phyloP scores from a whole-genome alignment of 2,113 vertebrate genomes.

The Elanus axillaris region DNA sequence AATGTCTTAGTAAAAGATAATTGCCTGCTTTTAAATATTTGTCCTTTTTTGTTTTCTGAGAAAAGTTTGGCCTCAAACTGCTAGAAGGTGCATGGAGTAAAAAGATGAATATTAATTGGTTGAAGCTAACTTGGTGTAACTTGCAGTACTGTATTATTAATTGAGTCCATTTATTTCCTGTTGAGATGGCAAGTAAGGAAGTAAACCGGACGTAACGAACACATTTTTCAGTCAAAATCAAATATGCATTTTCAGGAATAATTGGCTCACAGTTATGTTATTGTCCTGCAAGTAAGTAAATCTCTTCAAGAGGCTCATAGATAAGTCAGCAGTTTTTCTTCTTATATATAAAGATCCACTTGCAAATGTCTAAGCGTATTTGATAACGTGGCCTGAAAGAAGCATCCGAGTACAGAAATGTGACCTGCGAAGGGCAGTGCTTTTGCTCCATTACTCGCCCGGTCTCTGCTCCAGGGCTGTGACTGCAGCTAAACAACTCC shows the following conservation, averaged over 20 bases:
- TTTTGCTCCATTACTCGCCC: not conserved
- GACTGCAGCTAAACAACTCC: not conserved
- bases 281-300: not conserved
- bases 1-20: not conserved
- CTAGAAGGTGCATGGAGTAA: not conserved
- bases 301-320: not conserved
- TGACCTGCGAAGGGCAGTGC: not conserved
- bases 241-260: not conserved
- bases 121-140: not conserved
- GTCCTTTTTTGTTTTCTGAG: not conserved
- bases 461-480: not conserved
- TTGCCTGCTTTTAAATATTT: not conserved
- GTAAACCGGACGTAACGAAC: accelerated
- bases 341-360: not conserved
- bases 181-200: not conserved
- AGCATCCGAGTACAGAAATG: not conserved
- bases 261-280: not conserved
- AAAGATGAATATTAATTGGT: not conserved
- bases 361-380: not conserved
- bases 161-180: not conserved
- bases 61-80: not conserved
- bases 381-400: not conserved
- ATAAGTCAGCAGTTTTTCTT: not conserved
- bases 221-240: not conserved
- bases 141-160: not conserved